phyloP scores from a whole-genome alignment of 2,888 invertebrate species.

The Holacanthella duospinosa region DNA sequence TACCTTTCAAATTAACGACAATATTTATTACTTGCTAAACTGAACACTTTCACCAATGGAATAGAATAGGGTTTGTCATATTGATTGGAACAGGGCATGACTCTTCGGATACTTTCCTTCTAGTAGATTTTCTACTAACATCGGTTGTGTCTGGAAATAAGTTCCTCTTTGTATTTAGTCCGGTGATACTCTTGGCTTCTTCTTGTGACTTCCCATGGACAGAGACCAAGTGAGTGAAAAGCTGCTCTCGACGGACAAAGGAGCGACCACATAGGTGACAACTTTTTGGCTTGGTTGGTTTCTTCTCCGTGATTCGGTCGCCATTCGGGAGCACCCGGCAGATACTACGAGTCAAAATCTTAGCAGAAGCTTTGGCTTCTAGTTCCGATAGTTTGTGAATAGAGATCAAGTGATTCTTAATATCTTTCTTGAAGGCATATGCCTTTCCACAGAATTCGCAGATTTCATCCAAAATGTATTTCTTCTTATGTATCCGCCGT shows the following conservation, averaged over 20 bases:
- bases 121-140: too few species aligned
- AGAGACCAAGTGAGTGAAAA: not conserved
- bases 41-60: too few species aligned
- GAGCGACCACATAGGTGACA: not conserved
- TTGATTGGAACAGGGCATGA: too few species aligned
- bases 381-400: not conserved
- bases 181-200: not conserved
- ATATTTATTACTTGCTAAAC: too few species aligned
- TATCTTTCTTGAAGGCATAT: not conserved
- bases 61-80: too few species aligned
- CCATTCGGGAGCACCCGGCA: not conserved
- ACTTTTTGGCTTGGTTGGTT: not conserved
- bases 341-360: not conserved
- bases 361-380: not conserved
- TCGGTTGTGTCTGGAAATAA: not conserved
- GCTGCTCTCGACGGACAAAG: not conserved
- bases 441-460: not conserved
- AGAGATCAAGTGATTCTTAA: not conserved
- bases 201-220: not conserved
- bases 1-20: too few species aligned
- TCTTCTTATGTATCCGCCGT: not conserved
- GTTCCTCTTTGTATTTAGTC: not conserved
- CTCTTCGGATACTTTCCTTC: too few species aligned
- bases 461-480: not conserved
- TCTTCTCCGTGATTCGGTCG: not conserved